A percentile compares a stretch with the other conserved stretches of the same genome.
phyloP scores from a whole-genome alignment of 2,888 invertebrate genomes.

The Pristionchus fissidentatus region DNA sequence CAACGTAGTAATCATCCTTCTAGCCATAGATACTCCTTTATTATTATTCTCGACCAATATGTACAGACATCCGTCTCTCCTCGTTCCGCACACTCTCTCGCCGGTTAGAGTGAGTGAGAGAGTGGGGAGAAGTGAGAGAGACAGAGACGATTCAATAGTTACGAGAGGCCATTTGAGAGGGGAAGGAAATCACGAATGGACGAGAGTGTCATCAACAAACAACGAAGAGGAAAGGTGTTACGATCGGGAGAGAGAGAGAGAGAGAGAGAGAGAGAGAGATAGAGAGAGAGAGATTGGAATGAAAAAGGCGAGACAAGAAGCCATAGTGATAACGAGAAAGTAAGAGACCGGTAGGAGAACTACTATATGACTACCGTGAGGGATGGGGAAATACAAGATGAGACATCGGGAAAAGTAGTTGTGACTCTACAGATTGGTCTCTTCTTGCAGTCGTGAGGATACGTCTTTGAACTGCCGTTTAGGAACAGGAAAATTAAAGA shows the following conservation, averaged over 20 bases:
- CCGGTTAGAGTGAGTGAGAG: background rate
- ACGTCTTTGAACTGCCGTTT: too few relatives aligned
- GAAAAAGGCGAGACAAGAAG: background rate
- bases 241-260: background rate
- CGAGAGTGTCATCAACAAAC: constrained; percentile 26
- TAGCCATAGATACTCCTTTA: constrained; percentile 37
- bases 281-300: background rate
- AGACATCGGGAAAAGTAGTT: too few relatives aligned
- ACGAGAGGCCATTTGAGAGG: background rate
- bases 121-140: background rate
- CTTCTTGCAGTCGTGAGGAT: too few relatives aligned
- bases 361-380: constrained; percentile 32
- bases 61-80: constrained; percentile 19
- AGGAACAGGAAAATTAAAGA: too few relatives aligned
- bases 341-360: too few relatives aligned
- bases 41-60: constrained; percentile 28
- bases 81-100: too few relatives aligned
- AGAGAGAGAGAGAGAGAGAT: background rate
- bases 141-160: background rate
- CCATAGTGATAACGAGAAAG: too few relatives aligned
- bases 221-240: constrained; percentile 33
- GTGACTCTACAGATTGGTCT: too few relatives aligned
- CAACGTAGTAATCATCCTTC: constrained; percentile 27
- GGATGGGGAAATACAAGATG: too few relatives aligned
- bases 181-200: background rate